phyloP scores from a whole-genome alignment of 2,888 invertebrate species.

The Heteropelma amictum region DNA sequence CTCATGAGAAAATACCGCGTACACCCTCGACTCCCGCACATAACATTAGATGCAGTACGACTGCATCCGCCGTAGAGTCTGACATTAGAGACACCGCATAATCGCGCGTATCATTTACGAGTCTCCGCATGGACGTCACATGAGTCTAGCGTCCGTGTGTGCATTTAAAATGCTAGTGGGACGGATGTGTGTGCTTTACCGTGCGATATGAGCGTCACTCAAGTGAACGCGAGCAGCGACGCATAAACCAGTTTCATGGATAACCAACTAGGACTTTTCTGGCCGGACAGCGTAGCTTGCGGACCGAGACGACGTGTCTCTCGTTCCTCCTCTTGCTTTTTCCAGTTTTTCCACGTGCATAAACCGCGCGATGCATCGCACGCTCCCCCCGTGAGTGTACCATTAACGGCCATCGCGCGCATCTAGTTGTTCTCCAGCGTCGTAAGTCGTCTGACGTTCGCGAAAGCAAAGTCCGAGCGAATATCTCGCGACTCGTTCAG shows the following conservation, averaged over 20 bases:
- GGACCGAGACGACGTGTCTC: slow-evolving; percentile 63
- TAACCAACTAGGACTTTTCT: slow-evolving; percentile 74
- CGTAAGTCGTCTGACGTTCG: slow-evolving; percentile 11
- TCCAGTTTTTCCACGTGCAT: slow-evolving; percentile 29
- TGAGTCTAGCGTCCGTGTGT: not conserved
- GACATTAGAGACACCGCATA: not conserved
- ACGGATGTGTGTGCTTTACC: slow-evolving; percentile 7
- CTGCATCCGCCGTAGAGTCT: not conserved
- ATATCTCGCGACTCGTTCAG: slow-evolving; percentile 13
- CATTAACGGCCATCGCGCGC: slow-evolving; percentile 70
- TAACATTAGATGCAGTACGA: slow-evolving; percentile 1
- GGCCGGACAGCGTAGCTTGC: slow-evolving; percentile 60
- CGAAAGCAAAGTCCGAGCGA: slow-evolving; percentile 29
- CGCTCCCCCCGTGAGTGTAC: slow-evolving; percentile 58
- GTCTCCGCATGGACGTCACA: slow-evolving; percentile 34
- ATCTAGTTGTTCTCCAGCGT: slow-evolving; percentile 22
- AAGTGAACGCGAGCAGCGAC: slow-evolving; percentile 68
- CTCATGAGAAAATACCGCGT: not conserved
- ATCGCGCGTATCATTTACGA: slow-evolving; percentile 2
- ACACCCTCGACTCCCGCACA: not conserved
- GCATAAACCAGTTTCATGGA: slow-evolving; percentile 76
- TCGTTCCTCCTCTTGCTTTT: slow-evolving; percentile 13
- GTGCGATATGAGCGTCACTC: slow-evolving; percentile 46
- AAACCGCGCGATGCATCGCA: slow-evolving; percentile 25
- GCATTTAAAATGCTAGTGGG: no score